Conservation (phyloP, 1,140 invertebrate genomes). For the Orchestia grillus region DNA sequence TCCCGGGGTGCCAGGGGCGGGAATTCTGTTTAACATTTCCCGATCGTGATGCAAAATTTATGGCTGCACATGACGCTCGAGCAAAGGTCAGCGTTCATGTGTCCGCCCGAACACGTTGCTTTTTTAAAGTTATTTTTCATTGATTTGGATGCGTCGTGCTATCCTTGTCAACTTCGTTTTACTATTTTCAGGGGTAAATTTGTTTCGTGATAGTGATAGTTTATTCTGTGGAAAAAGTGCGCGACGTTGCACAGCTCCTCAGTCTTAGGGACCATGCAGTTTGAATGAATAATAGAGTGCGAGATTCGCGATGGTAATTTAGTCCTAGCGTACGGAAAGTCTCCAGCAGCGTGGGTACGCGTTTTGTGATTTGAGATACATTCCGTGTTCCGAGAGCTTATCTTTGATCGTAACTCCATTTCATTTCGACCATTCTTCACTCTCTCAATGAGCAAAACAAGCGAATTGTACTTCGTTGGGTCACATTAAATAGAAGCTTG, state of each 20-base stretch:
- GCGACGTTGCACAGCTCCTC: neutral
- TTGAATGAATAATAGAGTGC: neutral
- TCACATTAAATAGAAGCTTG: neutral
- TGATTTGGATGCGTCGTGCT: neutral
- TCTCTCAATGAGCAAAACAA: neutral
- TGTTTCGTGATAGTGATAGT: neutral
- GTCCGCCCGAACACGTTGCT: neutral
- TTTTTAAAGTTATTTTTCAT: neutral
- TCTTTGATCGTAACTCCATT: neutral
- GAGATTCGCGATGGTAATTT: neutral
- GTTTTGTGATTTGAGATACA: no score
- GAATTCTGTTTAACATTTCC: conserved; percentile 52
- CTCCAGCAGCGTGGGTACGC: no score
- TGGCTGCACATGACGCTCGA: neutral
- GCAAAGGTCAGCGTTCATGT: conserved; percentile 22
- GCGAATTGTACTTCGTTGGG: neutral
- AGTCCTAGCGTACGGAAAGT: neutral
- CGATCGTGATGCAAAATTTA: neutral
- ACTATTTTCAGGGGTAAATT: neutral
- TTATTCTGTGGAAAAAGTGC: neutral
- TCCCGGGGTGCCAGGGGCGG: neutral
- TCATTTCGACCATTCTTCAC: no score
- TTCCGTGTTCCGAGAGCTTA: neutral
- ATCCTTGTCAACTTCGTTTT: neutral
- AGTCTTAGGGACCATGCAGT: neutral